Conservation (phyloP, 1,140 invertebrate genomes). For the Drosophila micromelanica region DNA sequence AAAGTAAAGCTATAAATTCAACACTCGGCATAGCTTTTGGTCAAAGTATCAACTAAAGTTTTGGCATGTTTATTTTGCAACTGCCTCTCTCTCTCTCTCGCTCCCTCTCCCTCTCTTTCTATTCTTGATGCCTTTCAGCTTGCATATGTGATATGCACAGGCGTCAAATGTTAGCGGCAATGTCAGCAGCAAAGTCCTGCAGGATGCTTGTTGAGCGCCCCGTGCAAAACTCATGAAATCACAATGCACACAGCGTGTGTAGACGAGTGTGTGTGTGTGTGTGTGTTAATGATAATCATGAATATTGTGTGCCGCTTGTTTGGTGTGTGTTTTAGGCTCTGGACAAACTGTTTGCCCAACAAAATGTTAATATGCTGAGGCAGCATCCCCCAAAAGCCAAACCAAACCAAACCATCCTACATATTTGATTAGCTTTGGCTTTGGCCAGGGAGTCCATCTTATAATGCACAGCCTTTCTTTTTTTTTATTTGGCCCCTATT, state of each 20-base stretch:
- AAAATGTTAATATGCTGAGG: conserved; percentile 65
- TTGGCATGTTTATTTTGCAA: background rate
- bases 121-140: conserved; percentile 16
- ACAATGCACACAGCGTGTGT: conserved; percentile 22
- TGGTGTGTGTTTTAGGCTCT: conserved; percentile 23
- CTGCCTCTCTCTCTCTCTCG: background rate
- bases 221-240: conserved; percentile 45
- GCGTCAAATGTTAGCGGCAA: conserved; percentile 59
- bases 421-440: conserved; percentile 70
- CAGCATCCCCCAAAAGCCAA: conserved; percentile 19
- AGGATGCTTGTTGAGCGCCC: conserved; percentile 30
- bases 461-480: conserved; percentile 1
- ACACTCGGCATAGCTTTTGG: background rate
- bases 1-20: conserved; percentile 1
- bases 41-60: conserved; percentile 2
- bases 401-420: conserved; percentile 45
- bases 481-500: conserved; percentile 1
- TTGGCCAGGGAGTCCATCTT: conserved; percentile 5
- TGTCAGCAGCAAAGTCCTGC: conserved; percentile 39
- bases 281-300: conserved; percentile 75
- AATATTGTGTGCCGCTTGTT: conserved; percentile 72
- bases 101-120: background rate
- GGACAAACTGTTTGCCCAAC: conserved; percentile 55
- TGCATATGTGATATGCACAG: conserved; percentile 49
- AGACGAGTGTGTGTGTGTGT: conserved; percentile 14